These are phyloP conservation scores for Argentina silus DNA, from an alignment of 2,797 vertebrate genomes.

Conservation along the genomic window DNA sequence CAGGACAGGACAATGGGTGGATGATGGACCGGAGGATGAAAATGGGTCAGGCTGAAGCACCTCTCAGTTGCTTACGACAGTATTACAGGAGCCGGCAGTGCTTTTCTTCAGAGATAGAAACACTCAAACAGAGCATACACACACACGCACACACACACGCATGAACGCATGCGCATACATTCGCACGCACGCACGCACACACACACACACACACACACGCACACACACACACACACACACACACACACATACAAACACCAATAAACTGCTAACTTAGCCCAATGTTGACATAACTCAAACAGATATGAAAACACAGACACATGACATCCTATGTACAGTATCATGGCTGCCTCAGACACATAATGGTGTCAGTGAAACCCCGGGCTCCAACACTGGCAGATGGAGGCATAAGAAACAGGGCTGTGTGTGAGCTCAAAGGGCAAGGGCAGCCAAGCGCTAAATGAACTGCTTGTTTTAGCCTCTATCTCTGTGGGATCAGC, in stretches of 20 bases:
- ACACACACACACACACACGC: not conserved
- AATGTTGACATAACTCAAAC: not conserved
- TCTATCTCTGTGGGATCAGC: conserved; percentile 54
- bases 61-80: conserved; percentile 14
- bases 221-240: conserved; percentile 15
- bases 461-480: conserved; percentile 73
- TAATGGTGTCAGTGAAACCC: conserved; percentile 41
- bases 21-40: conserved; percentile 20
- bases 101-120: conserved; percentile 15
- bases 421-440: conserved; percentile 53
- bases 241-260: no score
- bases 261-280: not conserved
- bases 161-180: not conserved
- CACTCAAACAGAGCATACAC: conserved; percentile 8
- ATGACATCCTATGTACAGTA: conserved; percentile 15
- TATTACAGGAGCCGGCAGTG: conserved; percentile 22
- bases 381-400: not conserved
- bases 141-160: conserved; percentile 4
- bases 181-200: no score
- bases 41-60: conserved; percentile 55
- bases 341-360: conserved; percentile 33
- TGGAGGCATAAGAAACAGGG: conserved; percentile 44
- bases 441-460: conserved; percentile 67
- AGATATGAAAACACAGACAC: conserved; percentile 18
- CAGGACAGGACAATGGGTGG: conserved; percentile 13